Conservation (phyloP, 92 coral and sea anemone species). For the Palythoa grandiflora region DNA sequence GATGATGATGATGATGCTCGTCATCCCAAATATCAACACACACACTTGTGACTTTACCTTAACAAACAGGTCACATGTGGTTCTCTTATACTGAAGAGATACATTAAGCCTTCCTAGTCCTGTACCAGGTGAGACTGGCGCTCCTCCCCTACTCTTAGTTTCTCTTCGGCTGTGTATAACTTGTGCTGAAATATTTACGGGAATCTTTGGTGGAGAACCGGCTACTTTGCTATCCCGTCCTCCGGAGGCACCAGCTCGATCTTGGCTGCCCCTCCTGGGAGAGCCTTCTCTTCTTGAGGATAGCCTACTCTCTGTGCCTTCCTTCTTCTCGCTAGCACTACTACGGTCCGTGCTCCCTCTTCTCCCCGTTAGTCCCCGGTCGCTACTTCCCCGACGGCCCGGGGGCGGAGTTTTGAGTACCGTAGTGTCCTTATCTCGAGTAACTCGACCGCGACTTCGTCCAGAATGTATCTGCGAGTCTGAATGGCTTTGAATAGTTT, state of each 20-base stretch:
- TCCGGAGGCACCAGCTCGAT: slow-evolving; percentile 51
- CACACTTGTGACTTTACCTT: slow-evolving; percentile 61
- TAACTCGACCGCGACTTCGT: slow-evolving; percentile 76
- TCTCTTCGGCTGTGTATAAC: slow-evolving; percentile 86
- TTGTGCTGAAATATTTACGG: slow-evolving; percentile 87
- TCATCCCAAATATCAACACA: not conserved
- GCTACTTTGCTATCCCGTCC: slow-evolving; percentile 48
- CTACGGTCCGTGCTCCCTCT: slow-evolving; percentile 42
- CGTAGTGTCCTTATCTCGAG: slow-evolving; percentile 32
- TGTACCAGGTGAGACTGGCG: slow-evolving; percentile 43
- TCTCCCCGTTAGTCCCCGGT: slow-evolving; percentile 34
- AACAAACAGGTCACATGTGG: slow-evolving; percentile 93
- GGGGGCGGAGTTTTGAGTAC: slow-evolving; percentile 41
- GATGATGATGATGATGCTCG: not conserved
- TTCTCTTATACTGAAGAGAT: slow-evolving; percentile 90
- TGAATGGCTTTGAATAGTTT: slow-evolving; percentile 78
- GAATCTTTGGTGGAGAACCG: slow-evolving; percentile 77
- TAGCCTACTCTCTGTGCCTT: slow-evolving; percentile 68
- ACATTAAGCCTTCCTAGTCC: slow-evolving; percentile 82
- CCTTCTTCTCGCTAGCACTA: slow-evolving; percentile 56
- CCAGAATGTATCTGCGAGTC: slow-evolving; percentile 85
- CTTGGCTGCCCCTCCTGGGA: slow-evolving; percentile 59
- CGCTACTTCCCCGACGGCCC: slow-evolving; percentile 57
- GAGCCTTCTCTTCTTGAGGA: slow-evolving; percentile 65
- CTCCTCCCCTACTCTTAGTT: slow-evolving; percentile 58